Base-by-base conservation (phyloP, 2,888 invertebrate genomes). In the Galeruca laticollis region DNA sequence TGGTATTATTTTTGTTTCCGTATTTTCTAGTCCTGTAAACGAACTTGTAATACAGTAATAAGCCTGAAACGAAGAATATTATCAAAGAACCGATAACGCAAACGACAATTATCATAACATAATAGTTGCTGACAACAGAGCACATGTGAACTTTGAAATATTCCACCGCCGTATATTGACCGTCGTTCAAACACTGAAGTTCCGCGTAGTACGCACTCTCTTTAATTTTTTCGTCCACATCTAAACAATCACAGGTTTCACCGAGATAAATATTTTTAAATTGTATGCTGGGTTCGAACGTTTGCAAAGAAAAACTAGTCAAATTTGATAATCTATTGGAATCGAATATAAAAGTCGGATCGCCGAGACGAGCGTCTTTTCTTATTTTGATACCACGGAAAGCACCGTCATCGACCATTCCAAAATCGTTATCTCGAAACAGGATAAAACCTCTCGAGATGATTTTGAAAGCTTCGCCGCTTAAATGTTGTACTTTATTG, bases 391-490 rank as follows among this genome's bases (percentile, higher is more conserved):
- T 88, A 0, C 90, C 91, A 6, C 87, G 82, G 76, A 93, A 91
- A 9, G 92, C 91, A 2, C 90, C 91, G 65, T 88, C 87, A 54
- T 87, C 86, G 0, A 92, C 80, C 54, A 85, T 86, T 2, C 83
- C 85, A 68, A 93, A 88, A 11, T 86, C 87, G 82, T 93, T 93
- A 84, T 92, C 90, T 79, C 89, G 88, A 78, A 94, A 89, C 10
- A 89, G 86, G 31, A 92, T 89, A 13, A 90, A 88, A 2, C 92
- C 92, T 67, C 87, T 86, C 0, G 89, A 88, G 13, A 83, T 85
- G 43, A 92, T 86, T 77, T 88, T 89, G 79, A 93, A 92, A 2
- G 89, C 89, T 76, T 92, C 91, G 8, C 90, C 89, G 77, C 91
- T 90, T 71, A 93, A 81, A 43, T 86, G 87, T 15, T 87, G 87